Conservation (phyloP, 2,113 vertebrate species). For the Oryzias woworae region DNA sequence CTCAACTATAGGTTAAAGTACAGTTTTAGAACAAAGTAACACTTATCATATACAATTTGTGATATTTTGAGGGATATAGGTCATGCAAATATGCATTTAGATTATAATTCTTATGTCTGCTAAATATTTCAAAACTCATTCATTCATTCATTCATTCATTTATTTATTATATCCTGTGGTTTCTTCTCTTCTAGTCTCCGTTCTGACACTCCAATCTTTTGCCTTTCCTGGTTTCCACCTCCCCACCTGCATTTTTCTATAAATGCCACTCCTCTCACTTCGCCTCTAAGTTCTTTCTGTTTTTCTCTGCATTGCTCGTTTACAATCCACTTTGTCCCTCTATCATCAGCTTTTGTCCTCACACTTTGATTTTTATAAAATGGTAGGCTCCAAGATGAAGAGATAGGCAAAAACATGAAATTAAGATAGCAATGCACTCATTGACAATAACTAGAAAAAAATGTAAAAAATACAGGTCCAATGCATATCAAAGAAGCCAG, state of each 20-base stretch:
- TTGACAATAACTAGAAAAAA: slow-evolving; percentile 33
- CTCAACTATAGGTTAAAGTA: too few species aligned
- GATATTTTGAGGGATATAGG: too few species aligned
- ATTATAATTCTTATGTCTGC: too few species aligned
- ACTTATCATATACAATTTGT: too few species aligned
- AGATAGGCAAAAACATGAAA: slow-evolving; percentile 25
- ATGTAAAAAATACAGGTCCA: slow-evolving; percentile 13
- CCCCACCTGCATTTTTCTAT: slow-evolving; percentile 26
- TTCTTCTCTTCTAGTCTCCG: slow-evolving; percentile 1
- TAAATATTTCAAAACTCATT: too few species aligned
- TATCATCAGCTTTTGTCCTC: slow-evolving; percentile 31
- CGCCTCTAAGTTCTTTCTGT: slow-evolving; percentile 8
- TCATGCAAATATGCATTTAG: too few species aligned
- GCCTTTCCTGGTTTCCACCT: slow-evolving; percentile 19
- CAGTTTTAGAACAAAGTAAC: too few species aligned
- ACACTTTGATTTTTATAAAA: slow-evolving; percentile 57
- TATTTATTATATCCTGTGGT: slow-evolving; percentile 26
- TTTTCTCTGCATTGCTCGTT: slow-evolving; percentile 19
- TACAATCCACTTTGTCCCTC: slow-evolving; percentile 12
- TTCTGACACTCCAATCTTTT: not conserved
- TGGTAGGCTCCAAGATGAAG: slow-evolving; percentile 41
- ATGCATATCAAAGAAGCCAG: slow-evolving; percentile 19
- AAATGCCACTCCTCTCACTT: slow-evolving; percentile 15
- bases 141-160: too few species aligned
- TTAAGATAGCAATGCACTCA: slow-evolving; percentile 13